Base-by-base conservation (phyloP, 2,113 vertebrate genomes). In the Corythaeola cristata region DNA sequence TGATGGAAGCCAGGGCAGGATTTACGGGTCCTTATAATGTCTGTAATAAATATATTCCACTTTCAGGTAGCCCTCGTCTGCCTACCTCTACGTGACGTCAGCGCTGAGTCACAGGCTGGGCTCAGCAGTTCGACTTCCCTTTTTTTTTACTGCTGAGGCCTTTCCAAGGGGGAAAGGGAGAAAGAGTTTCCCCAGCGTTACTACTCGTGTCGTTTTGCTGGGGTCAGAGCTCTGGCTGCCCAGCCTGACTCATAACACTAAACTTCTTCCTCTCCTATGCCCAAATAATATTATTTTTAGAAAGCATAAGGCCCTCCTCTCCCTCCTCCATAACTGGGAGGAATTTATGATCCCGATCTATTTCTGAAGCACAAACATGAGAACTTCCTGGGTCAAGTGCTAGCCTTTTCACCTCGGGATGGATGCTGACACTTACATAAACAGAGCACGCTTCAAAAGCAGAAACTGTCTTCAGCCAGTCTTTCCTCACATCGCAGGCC, bases 11-110 rank as follows among this genome's bases (percentile, higher is more conserved):
- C 97, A 98, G 96, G 98, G 97, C 98, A 98, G 97, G 97, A 97
- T 98, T 99, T 99, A 99, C 99, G 99, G 99, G 99, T 99, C 98
- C 97, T 97, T 98, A 86, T 96, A 98, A 98, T 97, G 97, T 98
- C 98, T 99, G 97, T 98, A 99, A 99, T 99, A 99, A 99, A 99
- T 97, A 97, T 98, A 98, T 97, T 97, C 94, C 96, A 94, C 93
- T 98, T 98, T 98, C 96, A 97, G 97, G 94, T 98, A 97, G 86
- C 93, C 47, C 85, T 96, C 1, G 26, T 53, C 75, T 94, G 76
- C 41, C 79, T 89, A 47, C 92, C 89, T 91, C 74, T 89, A 56
- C 1, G 13, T 93, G 92, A 94, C 37, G 33, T 92, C 80, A 66
- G 50, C 2, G 12, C 69, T 78, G 69, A 66, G 53, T 89, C 79